A percentile compares a stretch with the other conserved stretches of the same genome.
These are phyloP conservation scores for Paradisaea rubra DNA, from an alignment of 2,113 vertebrate species.

Conservation along the genomic window DNA sequence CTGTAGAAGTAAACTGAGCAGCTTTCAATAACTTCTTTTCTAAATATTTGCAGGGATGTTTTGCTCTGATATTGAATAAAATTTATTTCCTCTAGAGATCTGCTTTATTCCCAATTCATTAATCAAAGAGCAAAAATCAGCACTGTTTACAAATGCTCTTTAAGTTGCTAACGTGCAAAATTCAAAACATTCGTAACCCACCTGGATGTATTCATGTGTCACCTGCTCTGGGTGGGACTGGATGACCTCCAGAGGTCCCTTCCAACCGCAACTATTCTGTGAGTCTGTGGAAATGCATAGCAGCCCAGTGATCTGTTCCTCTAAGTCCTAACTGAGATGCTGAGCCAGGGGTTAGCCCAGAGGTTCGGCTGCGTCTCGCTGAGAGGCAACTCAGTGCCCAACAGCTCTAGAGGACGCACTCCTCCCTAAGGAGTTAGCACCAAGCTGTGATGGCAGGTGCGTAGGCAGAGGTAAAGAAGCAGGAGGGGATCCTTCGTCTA, in stretches of 20 bases:
- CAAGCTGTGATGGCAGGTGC: too few species aligned
- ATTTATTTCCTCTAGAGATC: not conserved
- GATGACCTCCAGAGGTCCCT: not conserved
- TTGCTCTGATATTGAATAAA: not conserved
- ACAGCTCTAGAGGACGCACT: too few species aligned
- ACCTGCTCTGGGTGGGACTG: not conserved
- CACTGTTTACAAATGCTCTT: not conserved
- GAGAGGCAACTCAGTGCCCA: too few species aligned
- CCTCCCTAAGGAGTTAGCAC: too few species aligned
- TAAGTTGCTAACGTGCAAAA: not conserved
- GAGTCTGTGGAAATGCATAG: not conserved
- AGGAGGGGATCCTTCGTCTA: too few species aligned
- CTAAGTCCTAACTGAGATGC: not conserved
- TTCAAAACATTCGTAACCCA: too few species aligned
- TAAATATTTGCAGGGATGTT: not conserved
- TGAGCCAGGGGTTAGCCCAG: too few species aligned
- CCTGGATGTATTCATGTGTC: not conserved
- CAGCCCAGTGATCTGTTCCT: not conserved
- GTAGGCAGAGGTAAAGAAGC: too few species aligned
- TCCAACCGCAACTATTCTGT: not conserved
- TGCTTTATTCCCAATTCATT: not conserved
- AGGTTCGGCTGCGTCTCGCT: too few species aligned
- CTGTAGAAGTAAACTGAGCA: not conserved
- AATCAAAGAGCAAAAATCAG: not conserved
- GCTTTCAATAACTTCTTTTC: not conserved